phyloP scores from a whole-genome alignment of 2,113 vertebrate species.

The Carlito syrichta region DNA sequence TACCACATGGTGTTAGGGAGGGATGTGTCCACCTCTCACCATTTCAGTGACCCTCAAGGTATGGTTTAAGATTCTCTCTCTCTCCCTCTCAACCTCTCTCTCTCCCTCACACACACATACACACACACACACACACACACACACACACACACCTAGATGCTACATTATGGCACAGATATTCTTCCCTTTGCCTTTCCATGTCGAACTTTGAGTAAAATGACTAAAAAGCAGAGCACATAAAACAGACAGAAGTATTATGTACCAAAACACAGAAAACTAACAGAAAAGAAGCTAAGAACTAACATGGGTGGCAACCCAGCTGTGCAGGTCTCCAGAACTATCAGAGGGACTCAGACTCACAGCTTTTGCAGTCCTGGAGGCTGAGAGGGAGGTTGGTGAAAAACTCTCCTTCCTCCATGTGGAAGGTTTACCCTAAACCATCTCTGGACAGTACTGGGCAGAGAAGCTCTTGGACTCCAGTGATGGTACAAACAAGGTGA shows the following conservation, averaged over 20 bases:
- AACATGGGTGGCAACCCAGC: accelerated
- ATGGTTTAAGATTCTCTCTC: accelerated
- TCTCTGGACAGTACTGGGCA: accelerated
- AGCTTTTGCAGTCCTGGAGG: too few species aligned
- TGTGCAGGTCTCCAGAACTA: accelerated
- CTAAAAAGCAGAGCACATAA: background rate
- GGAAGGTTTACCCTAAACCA: accelerated
- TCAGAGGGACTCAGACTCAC: background rate
- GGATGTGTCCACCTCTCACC: accelerated
- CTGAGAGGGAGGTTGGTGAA: background rate
- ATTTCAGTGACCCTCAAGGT: accelerated
- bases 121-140: background rate
- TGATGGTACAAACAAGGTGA: accelerated
- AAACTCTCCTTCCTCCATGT: accelerated
- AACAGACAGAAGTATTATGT: background rate
- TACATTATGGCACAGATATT: accelerated
- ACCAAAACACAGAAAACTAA: background rate
- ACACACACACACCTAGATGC: background rate
- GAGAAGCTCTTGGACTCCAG: background rate
- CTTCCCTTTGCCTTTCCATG: background rate
- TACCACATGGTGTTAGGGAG: accelerated
- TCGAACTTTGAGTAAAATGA: background rate
- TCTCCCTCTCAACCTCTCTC: background rate
- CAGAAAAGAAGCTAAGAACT: background rate
- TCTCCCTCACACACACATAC: background rate